Conservation (phyloP, 1,140 invertebrate genomes). For the Liolophura sinensis region DNA sequence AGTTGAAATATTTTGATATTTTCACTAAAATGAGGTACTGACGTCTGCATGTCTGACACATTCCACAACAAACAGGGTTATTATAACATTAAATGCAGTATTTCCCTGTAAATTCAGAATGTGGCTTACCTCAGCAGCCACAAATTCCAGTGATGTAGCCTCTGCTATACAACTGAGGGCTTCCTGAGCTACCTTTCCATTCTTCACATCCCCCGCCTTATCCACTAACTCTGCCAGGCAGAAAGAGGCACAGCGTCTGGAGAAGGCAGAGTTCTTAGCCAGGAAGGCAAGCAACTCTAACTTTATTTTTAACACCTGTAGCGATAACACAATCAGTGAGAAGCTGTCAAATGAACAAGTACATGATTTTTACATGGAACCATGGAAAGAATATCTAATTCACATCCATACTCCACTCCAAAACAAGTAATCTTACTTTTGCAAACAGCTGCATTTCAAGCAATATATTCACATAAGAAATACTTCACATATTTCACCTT, state of each 20-base stretch:
- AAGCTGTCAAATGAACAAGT: too few species aligned
- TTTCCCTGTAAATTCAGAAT: not conserved
- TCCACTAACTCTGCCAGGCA: conserved; percentile 81
- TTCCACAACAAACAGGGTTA: too few species aligned
- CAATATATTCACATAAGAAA: too few species aligned
- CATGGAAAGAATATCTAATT: not conserved
- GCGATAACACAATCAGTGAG: conserved; percentile 2
- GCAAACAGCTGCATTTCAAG: too few species aligned
- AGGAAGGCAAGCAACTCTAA: conserved; percentile 78
- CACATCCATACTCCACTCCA: not conserved
- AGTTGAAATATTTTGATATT: too few species aligned
- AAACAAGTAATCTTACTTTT: too few species aligned
- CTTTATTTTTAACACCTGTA: conserved; percentile 76
- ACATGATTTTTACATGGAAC: not conserved
- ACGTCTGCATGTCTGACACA: too few species aligned
- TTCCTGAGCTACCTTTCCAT: conserved; percentile 71
- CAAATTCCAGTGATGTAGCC: conserved; percentile 74
- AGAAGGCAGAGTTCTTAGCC: conserved; percentile 71
- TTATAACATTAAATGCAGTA: too few species aligned
- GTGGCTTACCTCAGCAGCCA: conserved; percentile 68
- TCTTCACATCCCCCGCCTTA: conserved; percentile 84
- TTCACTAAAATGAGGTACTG: too few species aligned
- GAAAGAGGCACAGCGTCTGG: conserved; percentile 73
- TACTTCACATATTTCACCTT: too few species aligned
- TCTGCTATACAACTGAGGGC: conserved; percentile 77